phyloP scores from a whole-genome alignment of 2,797 vertebrate genomes.

The Pseudochirops corinnae region DNA sequence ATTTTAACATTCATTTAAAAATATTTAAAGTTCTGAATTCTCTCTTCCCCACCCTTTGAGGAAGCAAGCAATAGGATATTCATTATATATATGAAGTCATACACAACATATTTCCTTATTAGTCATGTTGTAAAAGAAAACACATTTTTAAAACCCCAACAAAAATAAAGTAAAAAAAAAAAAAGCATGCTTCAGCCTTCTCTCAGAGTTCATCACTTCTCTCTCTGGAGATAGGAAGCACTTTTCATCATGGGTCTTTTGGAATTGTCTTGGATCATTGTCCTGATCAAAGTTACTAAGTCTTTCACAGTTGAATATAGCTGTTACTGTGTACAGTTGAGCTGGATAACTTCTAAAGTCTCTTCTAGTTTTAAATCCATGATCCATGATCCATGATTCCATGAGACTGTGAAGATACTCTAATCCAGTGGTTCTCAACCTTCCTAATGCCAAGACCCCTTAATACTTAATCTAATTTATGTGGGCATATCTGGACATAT shows the following conservation, averaged over 20 bases:
- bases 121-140: neutral
- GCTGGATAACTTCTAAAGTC: neutral
- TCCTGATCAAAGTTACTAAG: neutral
- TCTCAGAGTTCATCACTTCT: neutral
- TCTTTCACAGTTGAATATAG: neutral
- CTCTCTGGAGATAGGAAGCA: neutral
- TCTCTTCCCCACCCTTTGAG: neutral
- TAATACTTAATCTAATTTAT: too few relatives aligned
- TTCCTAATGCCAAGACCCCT: too few relatives aligned
- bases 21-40: neutral
- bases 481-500: too few relatives aligned
- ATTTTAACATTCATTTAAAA: neutral
- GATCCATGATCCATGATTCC: neutral
- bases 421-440: neutral
- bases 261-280: neutral
- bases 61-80: neutral
- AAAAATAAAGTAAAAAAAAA: neutral
- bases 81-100: neutral
- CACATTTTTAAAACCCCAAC: neutral
- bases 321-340: neutral
- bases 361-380: neutral
- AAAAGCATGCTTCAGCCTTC: neutral
- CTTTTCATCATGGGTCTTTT: neutral
- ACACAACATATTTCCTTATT: neutral
- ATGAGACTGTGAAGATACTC: neutral